These are phyloP conservation scores for Erannis defoliaria DNA, from an alignment of 2,888 invertebrate species.

Conservation along the genomic window DNA sequence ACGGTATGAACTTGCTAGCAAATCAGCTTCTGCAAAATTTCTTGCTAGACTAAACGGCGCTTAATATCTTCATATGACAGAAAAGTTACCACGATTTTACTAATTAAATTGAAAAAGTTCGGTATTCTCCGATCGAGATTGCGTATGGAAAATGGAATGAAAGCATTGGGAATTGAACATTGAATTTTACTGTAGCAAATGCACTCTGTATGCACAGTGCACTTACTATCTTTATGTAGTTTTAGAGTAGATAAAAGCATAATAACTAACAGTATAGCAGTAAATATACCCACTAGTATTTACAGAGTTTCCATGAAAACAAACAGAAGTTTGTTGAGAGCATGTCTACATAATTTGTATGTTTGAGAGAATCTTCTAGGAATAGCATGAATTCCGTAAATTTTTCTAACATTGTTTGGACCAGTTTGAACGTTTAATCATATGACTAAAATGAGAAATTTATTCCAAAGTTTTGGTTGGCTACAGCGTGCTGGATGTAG, in stretches of 20 bases:
- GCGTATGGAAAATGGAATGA: conserved; percentile 28
- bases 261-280: conserved; percentile 3
- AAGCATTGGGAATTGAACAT: conserved; percentile 23
- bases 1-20: background rate
- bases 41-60: background rate
- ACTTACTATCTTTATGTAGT: conserved; percentile 16
- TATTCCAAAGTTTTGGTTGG: conserved; percentile 29
- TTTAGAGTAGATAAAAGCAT: conserved; percentile 17
- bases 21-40: background rate
- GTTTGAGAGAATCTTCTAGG: no score
- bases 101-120: conserved; percentile 15
- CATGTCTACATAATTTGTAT: background rate
- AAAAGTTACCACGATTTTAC: conserved; percentile 10
- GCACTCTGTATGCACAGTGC: conserved; percentile 6
- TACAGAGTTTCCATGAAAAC: background rate
- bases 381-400: background rate
- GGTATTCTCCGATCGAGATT: background rate
- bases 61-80: conserved; percentile 2
- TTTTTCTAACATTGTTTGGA: background rate
- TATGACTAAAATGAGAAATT: conserved; percentile 28
- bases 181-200: conserved; percentile 15
- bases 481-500: conserved; percentile 25
- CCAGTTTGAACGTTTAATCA: background rate
- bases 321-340: background rate
- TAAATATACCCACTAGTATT: background rate